Percentiles rank a stretch among this genome's conserved stretches.
Conservation (phyloP, 1,140 invertebrate genomes). For the Drosophila ercepeae region DNA sequence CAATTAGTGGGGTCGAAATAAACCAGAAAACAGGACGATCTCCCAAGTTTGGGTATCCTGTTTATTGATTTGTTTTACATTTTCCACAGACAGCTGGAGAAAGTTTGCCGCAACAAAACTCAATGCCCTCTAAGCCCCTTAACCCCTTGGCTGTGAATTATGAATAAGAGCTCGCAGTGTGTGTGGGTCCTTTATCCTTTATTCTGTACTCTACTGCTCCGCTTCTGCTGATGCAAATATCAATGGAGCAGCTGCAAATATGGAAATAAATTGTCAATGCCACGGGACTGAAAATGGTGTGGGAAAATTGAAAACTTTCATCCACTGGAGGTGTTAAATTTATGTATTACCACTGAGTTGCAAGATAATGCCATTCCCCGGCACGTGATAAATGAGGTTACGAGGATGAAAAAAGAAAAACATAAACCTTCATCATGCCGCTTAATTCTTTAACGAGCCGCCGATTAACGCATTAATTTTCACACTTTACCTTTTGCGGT, state of each 20-base stretch:
- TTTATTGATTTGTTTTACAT: slow-evolving; percentile 45
- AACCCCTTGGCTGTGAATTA: slow-evolving; percentile 13
- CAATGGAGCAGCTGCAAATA: slow-evolving; percentile 59
- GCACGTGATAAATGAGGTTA: slow-evolving; percentile 6
- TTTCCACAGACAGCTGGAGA: slow-evolving; percentile 17
- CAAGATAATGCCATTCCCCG: slow-evolving; percentile 16
- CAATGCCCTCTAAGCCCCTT: not conserved
- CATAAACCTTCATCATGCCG: slow-evolving; percentile 7
- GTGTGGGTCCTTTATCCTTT: slow-evolving; percentile 10
- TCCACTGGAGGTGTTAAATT: slow-evolving; percentile 30
- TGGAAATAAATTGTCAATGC: slow-evolving; percentile 64
- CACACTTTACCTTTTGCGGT: slow-evolving; percentile 21
- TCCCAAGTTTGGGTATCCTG: slow-evolving; percentile 3
- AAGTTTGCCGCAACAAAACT: slow-evolving; percentile 32
- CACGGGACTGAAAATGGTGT: slow-evolving; percentile 14
- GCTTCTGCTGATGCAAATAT: slow-evolving; percentile 40
- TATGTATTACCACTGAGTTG: slow-evolving; percentile 11
- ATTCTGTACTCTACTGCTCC: slow-evolving; percentile 23
- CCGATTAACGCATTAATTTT: slow-evolving; percentile 28
- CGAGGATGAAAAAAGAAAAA: not conserved
- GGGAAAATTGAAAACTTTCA: slow-evolving; percentile 24
- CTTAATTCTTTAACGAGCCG: slow-evolving; percentile 16
- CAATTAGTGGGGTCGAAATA: slow-evolving; percentile 61
- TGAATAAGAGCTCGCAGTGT: slow-evolving; percentile 17
- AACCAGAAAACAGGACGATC: slow-evolving; percentile 5